Base-by-base conservation (phyloP, 2,797 vertebrate species). In the Discoglossus pictus region DNA sequence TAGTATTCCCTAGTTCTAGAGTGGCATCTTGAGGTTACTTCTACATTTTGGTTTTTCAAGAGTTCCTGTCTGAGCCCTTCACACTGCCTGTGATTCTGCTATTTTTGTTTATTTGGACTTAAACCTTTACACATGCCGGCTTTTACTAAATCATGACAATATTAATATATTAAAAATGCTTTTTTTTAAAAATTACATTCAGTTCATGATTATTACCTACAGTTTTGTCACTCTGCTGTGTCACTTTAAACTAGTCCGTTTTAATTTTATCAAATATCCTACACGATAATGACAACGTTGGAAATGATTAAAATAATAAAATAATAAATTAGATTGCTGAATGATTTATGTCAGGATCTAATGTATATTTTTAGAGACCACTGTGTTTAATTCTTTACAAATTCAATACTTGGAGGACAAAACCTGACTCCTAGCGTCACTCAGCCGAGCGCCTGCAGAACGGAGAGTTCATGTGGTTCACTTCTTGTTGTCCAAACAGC, bases 401-500 rank as follows among this genome's bases (percentile, higher is more conserved):
- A 78, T 75, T 77, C 42, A 2, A 36, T 38, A 53, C 72, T 81
- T 78, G 34, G 75, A 39, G 75, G 80, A 73, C 67, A 67, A 69
- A 77, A 69, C 47, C 51, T 21, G 68, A 63, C 71, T 78, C 67
- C 46, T 55, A 31, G 67, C 74, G 62, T 66, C 59, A 21, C 17
- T 73, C 76, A 75, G 74, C 74, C 67, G 79, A 82, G 76, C 73
- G 80, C 74, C 77, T 11, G 23, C 53, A 20, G 80, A 75, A 74
- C 61, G 55, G 68, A 63, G 76, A 78, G 80, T 72, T 82, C 52
- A 65, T 61, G 75, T 63, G 79, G 72, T 78, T 86, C 77, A 65
- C 71, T 79, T 80, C 81, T 80, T 73, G 75, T 74, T 82, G 85
- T 81, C 88, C 83, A 76, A 88, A 76, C 88, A 91, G 87, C 86